Percentiles rank a stretch among this genome's conserved stretches.
Conservation (phyloP, 2,888 invertebrate genomes). For the Callosobruchus maculatus region DNA sequence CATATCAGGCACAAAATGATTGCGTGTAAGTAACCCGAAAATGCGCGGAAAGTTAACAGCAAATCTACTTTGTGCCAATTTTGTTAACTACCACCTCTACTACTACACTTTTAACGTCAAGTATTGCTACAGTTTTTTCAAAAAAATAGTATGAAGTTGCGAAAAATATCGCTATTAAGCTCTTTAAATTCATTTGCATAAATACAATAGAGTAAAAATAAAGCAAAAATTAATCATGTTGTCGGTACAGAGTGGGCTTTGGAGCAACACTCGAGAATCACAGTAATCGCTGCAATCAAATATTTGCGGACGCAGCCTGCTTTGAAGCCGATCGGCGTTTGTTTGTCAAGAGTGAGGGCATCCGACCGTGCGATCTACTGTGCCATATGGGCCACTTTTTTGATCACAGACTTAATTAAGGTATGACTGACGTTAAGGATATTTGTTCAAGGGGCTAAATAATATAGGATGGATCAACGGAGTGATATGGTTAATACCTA, state of each 20-base stretch:
- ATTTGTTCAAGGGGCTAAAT: neutral
- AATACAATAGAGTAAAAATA: neutral
- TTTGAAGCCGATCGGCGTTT: neutral
- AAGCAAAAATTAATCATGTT: neutral
- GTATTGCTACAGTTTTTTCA: too few relatives aligned
- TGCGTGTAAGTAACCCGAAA: too few relatives aligned
- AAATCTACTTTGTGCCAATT: too few relatives aligned
- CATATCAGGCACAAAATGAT: too few relatives aligned
- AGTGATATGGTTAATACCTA: too few relatives aligned
- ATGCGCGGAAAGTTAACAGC: too few relatives aligned
- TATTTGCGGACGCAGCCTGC: neutral
- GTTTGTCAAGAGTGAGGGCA: neutral
- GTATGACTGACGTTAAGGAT: neutral
- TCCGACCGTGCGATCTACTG: neutral
- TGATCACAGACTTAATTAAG: neutral
- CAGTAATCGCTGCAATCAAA: neutral
- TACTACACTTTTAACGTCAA: too few relatives aligned
- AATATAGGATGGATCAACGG: neutral
- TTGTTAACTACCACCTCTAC: too few relatives aligned
- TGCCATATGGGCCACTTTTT: neutral
- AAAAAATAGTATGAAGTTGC: too few relatives aligned
- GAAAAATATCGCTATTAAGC: too few relatives aligned
- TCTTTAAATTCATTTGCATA: too few relatives aligned
- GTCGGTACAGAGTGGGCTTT: neutral
- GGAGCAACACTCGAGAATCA: neutral